Percentiles rank a stretch among this genome's conserved stretches.
Evolutionary conservation across 2,888 invertebrate genomes (phyloP).

Genomic region (Chrysopilus asiliformis): DNA sequence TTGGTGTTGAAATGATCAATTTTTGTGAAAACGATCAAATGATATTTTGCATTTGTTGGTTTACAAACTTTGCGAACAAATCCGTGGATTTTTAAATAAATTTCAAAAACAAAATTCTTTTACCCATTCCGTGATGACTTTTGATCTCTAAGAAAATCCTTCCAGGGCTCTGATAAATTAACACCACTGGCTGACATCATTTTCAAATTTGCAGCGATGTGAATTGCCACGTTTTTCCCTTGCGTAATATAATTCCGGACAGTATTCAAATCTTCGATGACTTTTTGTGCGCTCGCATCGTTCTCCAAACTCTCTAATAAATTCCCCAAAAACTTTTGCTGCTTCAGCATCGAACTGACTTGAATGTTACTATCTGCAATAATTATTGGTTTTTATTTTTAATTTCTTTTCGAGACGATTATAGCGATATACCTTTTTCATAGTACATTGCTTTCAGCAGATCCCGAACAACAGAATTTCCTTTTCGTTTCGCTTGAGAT

Average conservation of each 20-base stretch:
- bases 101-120: too few relatives aligned
- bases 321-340: slow-evolving; percentile 60
- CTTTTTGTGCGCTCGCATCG: slow-evolving; percentile 36
- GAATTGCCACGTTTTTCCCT: slow-evolving; percentile 50
- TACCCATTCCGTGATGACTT: too few relatives aligned
- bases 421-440: slow-evolving; percentile 36
- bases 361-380: slow-evolving; percentile 55
- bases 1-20: too few relatives aligned
- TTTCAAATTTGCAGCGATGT: slow-evolving; percentile 55
- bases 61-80: too few relatives aligned
- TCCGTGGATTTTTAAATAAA: too few relatives aligned
- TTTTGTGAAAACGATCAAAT: too few relatives aligned
- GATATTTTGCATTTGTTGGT: too few relatives aligned
- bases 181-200: slow-evolving; percentile 9
- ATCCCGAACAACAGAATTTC: slow-evolving; percentile 51
- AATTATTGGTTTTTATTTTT: too few relatives aligned
- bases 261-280: slow-evolving; percentile 41
- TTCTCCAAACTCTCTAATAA: slow-evolving; percentile 47
- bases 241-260: slow-evolving; percentile 46
- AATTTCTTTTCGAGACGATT: slow-evolving; percentile 6
- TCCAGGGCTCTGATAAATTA: slow-evolving; percentile 39
- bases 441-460: slow-evolving; percentile 47
- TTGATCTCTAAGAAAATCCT: slow-evolving; percentile 24
- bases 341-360: slow-evolving; percentile 56
- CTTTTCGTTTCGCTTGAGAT: slow-evolving; percentile 58